phyloP scores from a whole-genome alignment of 2,797 vertebrate species.

The Thalassophryne amazonica region DNA sequence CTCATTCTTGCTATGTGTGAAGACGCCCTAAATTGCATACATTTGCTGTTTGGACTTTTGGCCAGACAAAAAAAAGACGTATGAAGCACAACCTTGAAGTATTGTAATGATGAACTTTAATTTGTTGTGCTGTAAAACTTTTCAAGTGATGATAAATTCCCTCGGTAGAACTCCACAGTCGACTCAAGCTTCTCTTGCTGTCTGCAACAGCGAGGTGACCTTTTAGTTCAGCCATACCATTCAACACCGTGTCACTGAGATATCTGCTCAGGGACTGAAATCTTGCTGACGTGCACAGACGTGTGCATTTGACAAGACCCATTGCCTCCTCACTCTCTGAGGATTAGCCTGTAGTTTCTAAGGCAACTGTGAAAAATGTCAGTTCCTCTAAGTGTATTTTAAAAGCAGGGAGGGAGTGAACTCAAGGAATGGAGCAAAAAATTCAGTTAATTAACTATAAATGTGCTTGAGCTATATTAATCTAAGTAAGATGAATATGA shows the following conservation, averaged over 20 bases:
- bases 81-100: background rate
- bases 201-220: constrained; percentile 57
- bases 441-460: constrained; percentile 15
- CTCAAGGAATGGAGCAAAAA: constrained; percentile 13
- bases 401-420: constrained; percentile 2
- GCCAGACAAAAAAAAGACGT: too few relatives aligned
- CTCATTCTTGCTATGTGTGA: too few relatives aligned
- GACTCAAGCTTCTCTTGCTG: constrained; percentile 20
- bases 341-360: constrained; percentile 47
- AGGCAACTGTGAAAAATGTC: constrained; percentile 30
- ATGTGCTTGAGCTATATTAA: background rate
- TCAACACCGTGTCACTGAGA: too few relatives aligned
- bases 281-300: background rate
- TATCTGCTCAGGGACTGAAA: constrained; percentile 18
- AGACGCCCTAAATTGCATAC: too few relatives aligned
- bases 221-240: constrained; percentile 33
- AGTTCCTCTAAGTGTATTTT: constrained; percentile 4
- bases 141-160: constrained; percentile 21
- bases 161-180: constrained; percentile 20
- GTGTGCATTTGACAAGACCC: background rate
- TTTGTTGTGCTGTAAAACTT: background rate
- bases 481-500: constrained; percentile 13
- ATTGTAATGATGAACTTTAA: background rate
- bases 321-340: constrained; percentile 1
- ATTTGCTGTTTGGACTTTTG: too few relatives aligned